Percentiles rank a stretch among this genome's conserved stretches.
phyloP scores from a whole-genome alignment of 2,797 vertebrate species.

The Pogonophryne albipinna region DNA sequence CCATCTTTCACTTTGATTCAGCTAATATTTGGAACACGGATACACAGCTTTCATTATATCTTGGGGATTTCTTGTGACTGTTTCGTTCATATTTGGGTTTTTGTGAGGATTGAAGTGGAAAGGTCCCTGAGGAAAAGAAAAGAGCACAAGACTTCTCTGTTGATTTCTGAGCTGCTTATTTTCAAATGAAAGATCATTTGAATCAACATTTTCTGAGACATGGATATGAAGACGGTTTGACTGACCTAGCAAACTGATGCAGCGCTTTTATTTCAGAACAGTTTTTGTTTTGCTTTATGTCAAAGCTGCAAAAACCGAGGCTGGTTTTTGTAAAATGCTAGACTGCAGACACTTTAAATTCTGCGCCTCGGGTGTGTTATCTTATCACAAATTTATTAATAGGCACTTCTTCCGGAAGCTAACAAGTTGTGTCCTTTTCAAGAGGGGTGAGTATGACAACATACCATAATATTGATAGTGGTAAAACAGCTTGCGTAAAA shows the following conservation, averaged over 20 bases:
- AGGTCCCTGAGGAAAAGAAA: constrained; percentile 21
- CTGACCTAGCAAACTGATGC: constrained; percentile 22
- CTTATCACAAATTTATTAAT: constrained; percentile 84
- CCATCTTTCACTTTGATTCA: constrained; percentile 11
- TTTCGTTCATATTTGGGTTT: constrained; percentile 37
- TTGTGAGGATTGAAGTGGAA: constrained; percentile 31
- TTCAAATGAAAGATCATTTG: constrained; percentile 1
- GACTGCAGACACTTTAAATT: constrained; percentile 82
- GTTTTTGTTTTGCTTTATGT: constrained; percentile 11
- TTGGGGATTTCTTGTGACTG: constrained; percentile 24
- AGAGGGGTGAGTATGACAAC: constrained; percentile 85
- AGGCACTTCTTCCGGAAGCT: constrained; percentile 89
- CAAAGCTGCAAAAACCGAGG: background rate
- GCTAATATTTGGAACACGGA: constrained; percentile 22
- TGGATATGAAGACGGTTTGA: constrained; percentile 33
- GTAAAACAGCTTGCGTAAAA: background rate
- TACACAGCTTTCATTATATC: constrained; percentile 16
- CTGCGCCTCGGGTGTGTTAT: constrained; percentile 81
- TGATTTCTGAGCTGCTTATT: constrained; percentile 10
- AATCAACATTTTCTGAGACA: constrained; percentile 15
- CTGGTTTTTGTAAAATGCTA: constrained; percentile 78
- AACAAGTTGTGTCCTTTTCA: constrained; percentile 88
- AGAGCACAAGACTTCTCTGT: constrained; percentile 17
- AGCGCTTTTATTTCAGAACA: constrained; percentile 13
- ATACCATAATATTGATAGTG: background rate